Base-by-base conservation (phyloP, 2,113 vertebrate genomes). In the Mellivora capensis region DNA sequence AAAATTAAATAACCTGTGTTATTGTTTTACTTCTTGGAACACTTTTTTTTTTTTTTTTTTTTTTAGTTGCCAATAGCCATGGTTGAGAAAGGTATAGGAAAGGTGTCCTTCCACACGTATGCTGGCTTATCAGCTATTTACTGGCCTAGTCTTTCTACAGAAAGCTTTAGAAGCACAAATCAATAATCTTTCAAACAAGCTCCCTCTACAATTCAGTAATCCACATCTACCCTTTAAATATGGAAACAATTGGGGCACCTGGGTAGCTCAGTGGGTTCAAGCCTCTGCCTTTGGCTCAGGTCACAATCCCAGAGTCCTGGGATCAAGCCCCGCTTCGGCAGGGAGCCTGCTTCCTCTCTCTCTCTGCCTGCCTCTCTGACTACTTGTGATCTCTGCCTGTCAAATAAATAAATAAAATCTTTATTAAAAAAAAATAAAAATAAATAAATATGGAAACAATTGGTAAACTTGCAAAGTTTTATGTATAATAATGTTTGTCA, bases 1-100 rank as follows among this genome's bases (percentile, higher is more conserved):
- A 94, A 98, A 94, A 74, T 64, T 44, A 84, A 88, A 34, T 64
- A 76, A 88, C 1, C 57, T 59, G 57, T 37, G 5, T 67, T 23
- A 83, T 49, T 79, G 29, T 84, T 87, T 52, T 77, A 82, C 61
- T 87, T 94, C n/a, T 95, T 67, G 44, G 54, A 64, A 44, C 10
- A 39, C 7, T 42, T 90, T 39, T 27, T 57, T 67, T 47, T 90
- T 37, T 89, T 7, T 67, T 37, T 90, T 37, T 85, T 69, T 39
- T 86, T 69, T 13, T 4, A 87, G 47, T 71, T 74, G 27, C n/a
- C 27, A 77, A 76, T 82, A 89, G 81, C 9, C 25, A 44, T 21
- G 39, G 14, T n/a, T 74, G n/a, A 67, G 39, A 96, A 71, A 67
- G 25, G 25, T 39, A 8, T 7, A 61, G 44, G 21, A 69, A 91